Evolutionary conservation across 1,140 invertebrate species (phyloP), one percentile per base, ranked within the genome.

Genomic region (Calephelis virginiensis): DNA sequence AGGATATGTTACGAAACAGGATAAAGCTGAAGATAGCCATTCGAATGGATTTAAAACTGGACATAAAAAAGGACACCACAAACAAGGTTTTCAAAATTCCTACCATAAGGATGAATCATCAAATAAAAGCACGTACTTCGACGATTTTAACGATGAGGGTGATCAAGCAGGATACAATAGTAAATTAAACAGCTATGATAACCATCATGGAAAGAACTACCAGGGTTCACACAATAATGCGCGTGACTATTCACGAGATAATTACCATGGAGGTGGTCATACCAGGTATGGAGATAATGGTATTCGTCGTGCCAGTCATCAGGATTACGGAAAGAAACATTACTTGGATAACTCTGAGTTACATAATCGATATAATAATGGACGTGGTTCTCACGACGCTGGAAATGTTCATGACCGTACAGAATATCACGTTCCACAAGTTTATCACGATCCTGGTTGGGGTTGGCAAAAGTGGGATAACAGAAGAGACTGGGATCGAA

Each of bases 101-200:
- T 94, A 94, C 74, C 93, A 94, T 73, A 94, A 94, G 76, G 94
- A 94, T 68, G 94, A 95, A 75, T 93, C 92, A 3, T 94, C 93
- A 0, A 93, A 93, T 67, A 94, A 94, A 72, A 93, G 93, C 37
- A 94, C 93, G 65, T 95, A 91, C 77, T 95, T 93, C 69, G 94
- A 94, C 70, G 93, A 94, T 73, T 92, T 91, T 45, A 91, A 91
- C 61, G 93, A 94, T 70, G 92, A 94, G 77, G 93, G 92, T 12
- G 92, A 92, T 71, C 89, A 92, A 72, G 85, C 86, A 7, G 88
- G 89, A 45, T 92, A 92, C 49, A 92, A 93, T 43, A 92, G 86
- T 67, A 84, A 79, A 63, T 77, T 89, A 50, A 92, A 91, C 47
- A 85, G 76, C 67, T 83, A 92, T 71, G 87, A 93, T 71, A 89